A percentile compares a stretch with the other conserved stretches of the same genome.
These are phyloP conservation scores for Tricholaema leucomelas DNA, from an alignment of 2,113 vertebrate species.

Conservation along the genomic window DNA sequence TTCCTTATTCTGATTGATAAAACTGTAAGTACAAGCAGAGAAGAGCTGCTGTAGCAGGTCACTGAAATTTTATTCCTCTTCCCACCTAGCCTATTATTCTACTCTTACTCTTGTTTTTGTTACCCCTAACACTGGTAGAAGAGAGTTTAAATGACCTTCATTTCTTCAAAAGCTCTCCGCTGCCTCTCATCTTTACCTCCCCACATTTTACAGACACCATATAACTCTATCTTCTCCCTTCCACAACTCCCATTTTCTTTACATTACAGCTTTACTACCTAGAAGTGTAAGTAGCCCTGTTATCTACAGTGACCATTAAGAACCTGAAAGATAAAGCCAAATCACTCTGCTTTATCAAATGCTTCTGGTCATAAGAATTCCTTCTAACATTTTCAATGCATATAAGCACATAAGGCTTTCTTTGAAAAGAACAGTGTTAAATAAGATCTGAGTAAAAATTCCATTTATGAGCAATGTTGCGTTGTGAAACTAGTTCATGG, in stretches of 20 bases:
- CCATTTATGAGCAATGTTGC: neutral
- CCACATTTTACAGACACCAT: neutral
- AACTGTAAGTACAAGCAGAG: neutral
- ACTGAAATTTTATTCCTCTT: neutral
- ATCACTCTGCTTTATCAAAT: neutral
- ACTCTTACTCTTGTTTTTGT: neutral
- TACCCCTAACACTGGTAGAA: neutral
- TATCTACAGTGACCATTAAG: neutral
- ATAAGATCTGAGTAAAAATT: neutral
- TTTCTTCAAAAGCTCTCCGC: neutral
- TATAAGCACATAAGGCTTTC: neutral
- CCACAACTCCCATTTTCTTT: neutral
- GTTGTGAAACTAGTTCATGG: neutral
- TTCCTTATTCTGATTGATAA: neutral
- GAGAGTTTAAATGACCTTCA: neutral
- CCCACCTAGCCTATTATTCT: neutral
- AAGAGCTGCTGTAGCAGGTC: neutral
- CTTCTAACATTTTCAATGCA: neutral
- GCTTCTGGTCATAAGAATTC: neutral
- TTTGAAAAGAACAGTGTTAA: neutral
- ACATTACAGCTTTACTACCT: neutral
- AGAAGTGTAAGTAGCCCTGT: neutral
- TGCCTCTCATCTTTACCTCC: neutral
- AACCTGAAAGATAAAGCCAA: neutral
- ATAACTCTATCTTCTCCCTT: neutral